Evolutionary conservation across 1,140 invertebrate genomes (phyloP), one percentile per base, ranked within the genome.

Genomic region (Bombus huntii): DNA sequence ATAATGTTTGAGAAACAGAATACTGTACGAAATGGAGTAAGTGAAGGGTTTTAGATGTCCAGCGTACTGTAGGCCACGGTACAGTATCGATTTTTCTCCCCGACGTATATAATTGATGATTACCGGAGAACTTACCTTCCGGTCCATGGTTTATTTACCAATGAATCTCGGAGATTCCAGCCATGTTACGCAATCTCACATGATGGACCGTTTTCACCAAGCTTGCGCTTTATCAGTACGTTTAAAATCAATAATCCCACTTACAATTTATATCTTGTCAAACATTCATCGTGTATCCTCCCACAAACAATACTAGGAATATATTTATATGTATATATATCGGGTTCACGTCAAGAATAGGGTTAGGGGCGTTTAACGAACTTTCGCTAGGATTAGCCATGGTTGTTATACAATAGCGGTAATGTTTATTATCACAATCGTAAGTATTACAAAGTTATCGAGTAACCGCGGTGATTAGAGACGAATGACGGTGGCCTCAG

Each of bases 71-170:
- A 18, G 25, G 25, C 34, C 53, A 28, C 10, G 22, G 18, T 34
- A 4, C 31, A 39, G 10, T 53, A 75, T 77, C 57, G 53, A 77
- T 77, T 62, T 62, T 77, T 39, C 53, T 62, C 53, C 57, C 6
- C 28, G 75, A 77, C 73, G 44, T 53, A 37, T 77, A 77, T 59
- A 77, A 77, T 77, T 77, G 75, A 77, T 77, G 75, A 62, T 77
- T 77, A 77, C 75, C 53, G 34, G 53, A 28, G 28, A 77, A 77
- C 53, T 62, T 77, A 39, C 28, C 53, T 39, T 62, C 34, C 57
- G 37, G 37, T 42, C 25, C 37, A n/a, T 62, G 28, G 75, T 77
- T 77, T 77, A 34, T 77, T 77, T 77, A 42, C 37, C 75, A 39
- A 39, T n/a, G 53, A 77, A 39, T 39, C 57, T 77, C 37, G 28